Evolutionary conservation across 2,888 invertebrate genomes (phyloP).

Genomic region (Nomada lathburiana): DNA sequence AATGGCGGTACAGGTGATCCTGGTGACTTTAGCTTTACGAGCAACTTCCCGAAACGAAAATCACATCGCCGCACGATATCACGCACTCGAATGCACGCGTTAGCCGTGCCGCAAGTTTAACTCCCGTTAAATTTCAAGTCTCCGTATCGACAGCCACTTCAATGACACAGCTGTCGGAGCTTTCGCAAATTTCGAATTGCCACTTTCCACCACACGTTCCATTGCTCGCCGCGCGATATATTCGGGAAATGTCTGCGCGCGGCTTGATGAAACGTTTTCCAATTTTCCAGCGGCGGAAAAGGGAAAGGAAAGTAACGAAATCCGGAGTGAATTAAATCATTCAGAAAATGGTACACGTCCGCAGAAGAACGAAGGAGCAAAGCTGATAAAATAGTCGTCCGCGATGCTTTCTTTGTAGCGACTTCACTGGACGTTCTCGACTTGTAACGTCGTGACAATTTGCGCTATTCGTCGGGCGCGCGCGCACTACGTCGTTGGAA

Average conservation of each 20-base stretch:
- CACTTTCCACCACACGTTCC: background rate
- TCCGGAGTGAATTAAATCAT: too few species aligned
- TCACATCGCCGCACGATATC: background rate
- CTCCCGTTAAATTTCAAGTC: background rate
- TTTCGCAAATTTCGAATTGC: conserved; percentile 5
- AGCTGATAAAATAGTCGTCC: background rate
- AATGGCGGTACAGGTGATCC: conserved; percentile 1
- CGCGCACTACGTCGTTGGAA: background rate
- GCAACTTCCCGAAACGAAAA: background rate
- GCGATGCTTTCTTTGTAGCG: too few species aligned
- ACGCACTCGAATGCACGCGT: background rate
- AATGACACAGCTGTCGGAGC: background rate
- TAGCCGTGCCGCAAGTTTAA: conserved; percentile 10
- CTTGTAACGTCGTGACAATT: too few species aligned
- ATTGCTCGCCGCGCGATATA: background rate
- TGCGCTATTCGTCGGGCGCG: background rate
- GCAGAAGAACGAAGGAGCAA: background rate
- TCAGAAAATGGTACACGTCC: too few species aligned
- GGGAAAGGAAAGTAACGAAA: background rate
- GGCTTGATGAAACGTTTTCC: background rate
- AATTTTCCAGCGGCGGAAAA: background rate
- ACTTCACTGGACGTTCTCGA: background rate
- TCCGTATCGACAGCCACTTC: conserved; percentile 1
- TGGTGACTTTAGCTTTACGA: background rate
- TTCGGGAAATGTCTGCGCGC: background rate